phyloP scores from a whole-genome alignment of 1,140 invertebrate species.

The Druon quercuslanigerum region DNA sequence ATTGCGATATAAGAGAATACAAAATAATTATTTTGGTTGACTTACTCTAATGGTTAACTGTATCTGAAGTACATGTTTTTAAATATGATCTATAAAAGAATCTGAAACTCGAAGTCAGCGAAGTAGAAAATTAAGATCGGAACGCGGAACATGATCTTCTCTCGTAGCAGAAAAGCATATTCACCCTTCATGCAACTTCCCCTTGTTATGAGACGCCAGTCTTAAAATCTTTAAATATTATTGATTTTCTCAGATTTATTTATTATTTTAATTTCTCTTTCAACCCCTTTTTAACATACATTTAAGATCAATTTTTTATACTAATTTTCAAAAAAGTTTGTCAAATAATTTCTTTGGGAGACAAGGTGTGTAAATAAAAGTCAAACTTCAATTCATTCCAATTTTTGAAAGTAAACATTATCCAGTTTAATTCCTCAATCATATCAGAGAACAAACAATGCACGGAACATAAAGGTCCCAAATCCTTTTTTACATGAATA shows the following conservation, averaged over 20 bases:
- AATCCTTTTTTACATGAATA: no score
- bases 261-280: no score
- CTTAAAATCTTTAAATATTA: neutral
- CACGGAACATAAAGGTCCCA: no score
- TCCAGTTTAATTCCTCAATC: no score
- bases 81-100: neutral
- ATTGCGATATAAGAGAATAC: neutral
- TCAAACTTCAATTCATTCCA: no score
- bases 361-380: no score
- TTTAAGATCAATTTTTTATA: no score
- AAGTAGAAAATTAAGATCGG: slow-evolving; percentile 22
- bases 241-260: neutral
- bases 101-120: neutral
- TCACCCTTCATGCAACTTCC: neutral
- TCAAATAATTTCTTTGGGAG: no score
- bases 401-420: no score
- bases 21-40: neutral
- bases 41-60: neutral
- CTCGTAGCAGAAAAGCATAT: slow-evolving; percentile 1
- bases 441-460: no score
- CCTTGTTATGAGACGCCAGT: neutral
- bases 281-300: no score
- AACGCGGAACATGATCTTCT: slow-evolving; percentile 23
- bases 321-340: no score
- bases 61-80: neutral